Evolutionary conservation across 2,113 vertebrate genomes (phyloP), one percentile per base, ranked within the genome.

Genomic region (Sorex fumeus): DNA sequence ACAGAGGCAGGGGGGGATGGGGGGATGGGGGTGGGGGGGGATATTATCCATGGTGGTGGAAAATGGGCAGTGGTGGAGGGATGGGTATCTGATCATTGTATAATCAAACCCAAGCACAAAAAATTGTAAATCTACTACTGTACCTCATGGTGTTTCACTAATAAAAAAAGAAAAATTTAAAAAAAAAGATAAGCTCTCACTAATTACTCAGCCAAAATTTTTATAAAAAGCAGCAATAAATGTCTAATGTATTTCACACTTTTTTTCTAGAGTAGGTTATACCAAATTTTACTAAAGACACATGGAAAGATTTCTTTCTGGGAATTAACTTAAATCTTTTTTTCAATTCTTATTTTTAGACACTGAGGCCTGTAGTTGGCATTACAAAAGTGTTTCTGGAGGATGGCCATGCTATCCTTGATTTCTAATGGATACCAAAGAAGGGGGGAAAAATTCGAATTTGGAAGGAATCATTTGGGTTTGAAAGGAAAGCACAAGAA

Each of bases 331-430:
- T 87, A 95, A 95, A 94, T 87, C 43, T 87, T 81, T 84, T 82
- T 95, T 93, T 93, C 66, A 69, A 83, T 76, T 90, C 64, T 88
- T 93, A 95, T 95, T 96, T 97, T 95, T 94, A 95, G 86, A 93
- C 0, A 0, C 70, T 2, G 43, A 78, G 34, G 78, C 95, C 87
- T 92, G 70, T 12, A 32, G 91, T 72, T 95, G 93, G 84, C 94
- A 85, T 76, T 84, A 84, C 86, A 89, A 87, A 95, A 95, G 92
- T 93, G 93, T 94, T 90, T 95, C 93, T 95, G 92, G 96, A 95
- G 81, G 19, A 21, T 21, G 18, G 80, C 94, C 93, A 89, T 75
- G 47, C 93, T 89, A 91, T 84, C 30, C 2, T 30, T 83, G 91
- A 94, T 94, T 96, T 95, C 87, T 94, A 95, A 91, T 83, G 77